These are phyloP conservation scores for Dallia pectoralis DNA, from an alignment of 2,797 vertebrate species.

Conservation along the genomic window DNA sequence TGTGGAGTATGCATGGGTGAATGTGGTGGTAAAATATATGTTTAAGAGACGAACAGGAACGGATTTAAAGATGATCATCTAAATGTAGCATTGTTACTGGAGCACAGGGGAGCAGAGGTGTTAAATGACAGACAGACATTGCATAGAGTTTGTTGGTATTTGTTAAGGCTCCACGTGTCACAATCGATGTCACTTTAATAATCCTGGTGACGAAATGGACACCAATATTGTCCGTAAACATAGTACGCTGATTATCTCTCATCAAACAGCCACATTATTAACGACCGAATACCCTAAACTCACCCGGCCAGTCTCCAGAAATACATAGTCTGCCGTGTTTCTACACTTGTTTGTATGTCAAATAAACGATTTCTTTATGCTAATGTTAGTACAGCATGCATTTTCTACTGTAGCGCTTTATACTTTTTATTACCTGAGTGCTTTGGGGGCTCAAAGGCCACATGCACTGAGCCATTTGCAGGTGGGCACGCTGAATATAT, in stretches of 20 bases:
- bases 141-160: too few relatives aligned
- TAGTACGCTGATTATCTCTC: constrained; percentile 22
- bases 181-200: too few relatives aligned
- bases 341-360: constrained; percentile 28
- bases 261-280: constrained; percentile 19
- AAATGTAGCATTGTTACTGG: too few relatives aligned
- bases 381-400: constrained; percentile 45
- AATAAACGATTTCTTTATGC: constrained; percentile 45
- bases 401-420: constrained; percentile 41
- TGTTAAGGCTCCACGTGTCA: too few relatives aligned
- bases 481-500: constrained; percentile 44
- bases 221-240: not conserved
- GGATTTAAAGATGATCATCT: too few relatives aligned
- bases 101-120: too few relatives aligned
- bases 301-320: not conserved
- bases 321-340: not conserved
- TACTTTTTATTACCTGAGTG: constrained; percentile 53
- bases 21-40: too few relatives aligned
- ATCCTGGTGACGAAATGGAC: not conserved
- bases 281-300: not conserved
- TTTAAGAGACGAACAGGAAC: too few relatives aligned
- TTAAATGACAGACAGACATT: too few relatives aligned
- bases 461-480: constrained; percentile 46
- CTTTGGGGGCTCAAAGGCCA: constrained; percentile 41
- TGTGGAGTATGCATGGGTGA: too few relatives aligned